Evolutionary conservation across 2,113 vertebrate genomes (phyloP), one percentile per base, ranked within the genome.

Genomic region (Turnix velox): DNA sequence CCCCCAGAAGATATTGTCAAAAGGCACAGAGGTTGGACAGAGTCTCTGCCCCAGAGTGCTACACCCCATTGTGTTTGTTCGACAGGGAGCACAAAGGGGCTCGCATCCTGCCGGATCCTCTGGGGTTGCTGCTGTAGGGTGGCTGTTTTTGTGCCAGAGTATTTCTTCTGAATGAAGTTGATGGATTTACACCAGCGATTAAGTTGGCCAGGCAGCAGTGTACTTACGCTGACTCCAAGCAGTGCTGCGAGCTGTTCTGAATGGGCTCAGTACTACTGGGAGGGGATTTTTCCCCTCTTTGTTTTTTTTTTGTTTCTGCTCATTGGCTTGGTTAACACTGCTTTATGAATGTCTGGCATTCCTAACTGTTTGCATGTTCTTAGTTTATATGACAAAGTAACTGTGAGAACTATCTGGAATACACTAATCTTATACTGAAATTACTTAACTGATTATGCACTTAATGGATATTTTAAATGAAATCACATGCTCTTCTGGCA

Each of bases 21-120:
- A 73, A 83, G 78, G 83, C 92, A 86, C 71, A 30, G 61, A 57
- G 4, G 13, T 37, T 48, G 33, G 79, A 85, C 79, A 90, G 92
- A 66, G 83, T 83, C 91, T 88, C 58, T 92, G 11, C 75, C 85
- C 76, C 63, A 23, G 49, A 73, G 71, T 82, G 86, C 79, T 80
- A 84, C 39, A 63, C 85, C 74, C 43, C 73, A 83, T 90, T 94
- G 85, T 95, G 82, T 95, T 95, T 88, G 90, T 83, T 85, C 85
- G 78, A 23, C 8, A 58, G 31, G 68, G 83, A 90, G 79, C 88
- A 95, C 93, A 86, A 92, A 80, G 92, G 85, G 76, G 63, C 43
- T 73, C 20, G 1, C 87, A 69, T 90, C 92, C 82, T 86, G 75
- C 72, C 85, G 80, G 63, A 88, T 85, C 79, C 67, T 7, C 5